Conservation (phyloP, 2,797 vertebrate genomes). For the Hoplostethus atlanticus region DNA sequence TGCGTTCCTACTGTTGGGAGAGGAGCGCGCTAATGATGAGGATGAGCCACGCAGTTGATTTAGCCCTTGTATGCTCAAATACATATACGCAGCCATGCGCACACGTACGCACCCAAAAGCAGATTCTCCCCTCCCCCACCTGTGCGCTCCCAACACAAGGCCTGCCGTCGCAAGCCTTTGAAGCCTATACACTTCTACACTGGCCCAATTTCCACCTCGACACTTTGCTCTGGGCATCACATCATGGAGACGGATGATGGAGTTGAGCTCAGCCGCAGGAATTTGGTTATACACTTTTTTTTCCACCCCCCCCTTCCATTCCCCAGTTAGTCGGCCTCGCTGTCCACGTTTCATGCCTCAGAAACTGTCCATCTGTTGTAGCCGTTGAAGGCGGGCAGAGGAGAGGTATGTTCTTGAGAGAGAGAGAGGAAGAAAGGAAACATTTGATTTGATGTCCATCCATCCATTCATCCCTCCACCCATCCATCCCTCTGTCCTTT, state of each 20-base stretch:
- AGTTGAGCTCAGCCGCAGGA: constrained; percentile 59
- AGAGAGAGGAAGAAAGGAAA: constrained; percentile 36
- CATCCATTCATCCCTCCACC: constrained; percentile 35
- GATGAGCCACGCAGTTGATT: constrained; percentile 44
- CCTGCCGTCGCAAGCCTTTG: constrained; percentile 33
- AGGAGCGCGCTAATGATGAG: constrained; percentile 69
- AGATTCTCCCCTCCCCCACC: constrained; percentile 67
- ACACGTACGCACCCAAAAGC: constrained; percentile 5
- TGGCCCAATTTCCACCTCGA: constrained; percentile 66
- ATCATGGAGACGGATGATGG: constrained; percentile 54
- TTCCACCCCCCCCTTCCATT: constrained; percentile 32
- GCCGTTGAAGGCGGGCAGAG: not conserved
- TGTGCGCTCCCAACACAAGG: constrained; percentile 37
- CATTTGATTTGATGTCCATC: constrained; percentile 48
- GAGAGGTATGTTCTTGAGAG: constrained; percentile 44
- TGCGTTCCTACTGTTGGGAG: constrained; percentile 56
- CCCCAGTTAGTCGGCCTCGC: constrained; percentile 45
- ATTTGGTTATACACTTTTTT: constrained; percentile 50
- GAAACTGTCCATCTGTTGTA: constrained; percentile 75
- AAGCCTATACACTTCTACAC: constrained; percentile 43
- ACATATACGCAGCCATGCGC: constrained; percentile 26
- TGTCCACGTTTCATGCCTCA: constrained; percentile 71
- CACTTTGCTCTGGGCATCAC: constrained; percentile 58
- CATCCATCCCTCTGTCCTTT: constrained; percentile 3
- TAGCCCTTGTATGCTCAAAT: constrained; percentile 36